Percentiles rank a stretch among this genome's conserved stretches.
Conservation (phyloP, 2,113 vertebrate genomes). For the Cyphomyrus discorhynchus region DNA sequence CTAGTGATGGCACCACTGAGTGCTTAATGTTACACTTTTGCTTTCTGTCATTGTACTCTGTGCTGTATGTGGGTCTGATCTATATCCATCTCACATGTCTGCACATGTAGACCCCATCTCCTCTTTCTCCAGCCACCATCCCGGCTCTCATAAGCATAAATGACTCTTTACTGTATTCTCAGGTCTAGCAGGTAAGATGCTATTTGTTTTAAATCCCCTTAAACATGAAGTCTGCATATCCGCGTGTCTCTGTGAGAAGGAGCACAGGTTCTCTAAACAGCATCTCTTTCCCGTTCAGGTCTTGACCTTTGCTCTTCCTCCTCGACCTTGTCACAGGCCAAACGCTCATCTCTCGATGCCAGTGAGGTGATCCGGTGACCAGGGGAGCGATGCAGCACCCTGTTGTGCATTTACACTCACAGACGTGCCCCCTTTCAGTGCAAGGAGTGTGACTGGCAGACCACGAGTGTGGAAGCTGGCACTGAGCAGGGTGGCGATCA, state of each 20-base stretch:
- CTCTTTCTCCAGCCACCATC: neutral
- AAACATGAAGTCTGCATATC: neutral
- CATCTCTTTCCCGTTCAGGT: neutral
- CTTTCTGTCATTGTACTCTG: neutral
- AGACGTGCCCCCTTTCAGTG: neutral
- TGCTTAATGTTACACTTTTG: neutral
- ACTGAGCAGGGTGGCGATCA: neutral
- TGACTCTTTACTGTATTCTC: neutral
- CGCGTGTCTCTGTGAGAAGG: neutral
- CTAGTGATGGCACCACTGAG: neutral
- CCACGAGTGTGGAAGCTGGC: neutral
- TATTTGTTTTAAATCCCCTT: neutral
- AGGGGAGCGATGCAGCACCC: neutral
- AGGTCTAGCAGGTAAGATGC: neutral
- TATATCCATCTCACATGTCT: neutral
- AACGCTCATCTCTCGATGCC: neutral
- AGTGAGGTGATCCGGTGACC: neutral
- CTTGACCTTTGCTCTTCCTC: neutral
- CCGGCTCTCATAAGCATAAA: neutral
- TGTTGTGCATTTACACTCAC: neutral
- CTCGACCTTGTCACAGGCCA: neutral
- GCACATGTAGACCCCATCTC: neutral
- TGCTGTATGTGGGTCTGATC: neutral
- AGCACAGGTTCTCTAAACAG: neutral
- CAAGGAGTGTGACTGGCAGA: neutral